These are phyloP conservation scores for Myrmophylax atrothorax DNA, from an alignment of 2,113 vertebrate genomes.

Conservation along the genomic window DNA sequence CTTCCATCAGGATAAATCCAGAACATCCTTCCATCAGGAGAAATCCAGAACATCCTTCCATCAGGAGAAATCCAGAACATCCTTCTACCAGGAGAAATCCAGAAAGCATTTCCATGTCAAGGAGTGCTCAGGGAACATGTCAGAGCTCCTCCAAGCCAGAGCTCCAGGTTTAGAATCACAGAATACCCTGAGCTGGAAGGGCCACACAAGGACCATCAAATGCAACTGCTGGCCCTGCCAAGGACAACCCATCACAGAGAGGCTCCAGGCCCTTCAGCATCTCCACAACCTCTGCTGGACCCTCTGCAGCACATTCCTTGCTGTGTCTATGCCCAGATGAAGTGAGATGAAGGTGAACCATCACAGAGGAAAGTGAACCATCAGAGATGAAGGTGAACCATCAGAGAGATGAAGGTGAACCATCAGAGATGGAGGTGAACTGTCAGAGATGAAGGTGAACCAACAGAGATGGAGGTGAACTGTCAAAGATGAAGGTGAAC, in stretches of 20 bases:
- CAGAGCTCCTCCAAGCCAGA: neutral
- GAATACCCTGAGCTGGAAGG: neutral
- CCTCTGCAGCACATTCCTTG: neutral
- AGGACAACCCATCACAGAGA: neutral
- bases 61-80: neutral
- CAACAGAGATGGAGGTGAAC: neutral
- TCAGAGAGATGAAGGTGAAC: neutral
- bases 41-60: too few species aligned
- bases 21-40: too few species aligned
- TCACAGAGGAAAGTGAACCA: neutral
- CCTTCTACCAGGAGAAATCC: neutral
- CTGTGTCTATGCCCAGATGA: neutral
- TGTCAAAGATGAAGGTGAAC: neutral
- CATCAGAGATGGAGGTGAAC: neutral
- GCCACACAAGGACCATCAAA: neutral
- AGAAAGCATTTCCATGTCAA: neutral
- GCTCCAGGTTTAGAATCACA: neutral
- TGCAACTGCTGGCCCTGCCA: neutral
- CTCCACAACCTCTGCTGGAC: neutral
- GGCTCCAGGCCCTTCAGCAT: neutral
- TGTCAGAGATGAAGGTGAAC: too few species aligned
- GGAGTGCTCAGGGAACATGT: neutral
- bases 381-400: neutral
- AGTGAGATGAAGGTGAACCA: neutral
- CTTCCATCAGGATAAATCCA: too few species aligned